phyloP scores from a whole-genome alignment of 2,113 vertebrate species.

The Thomomys bottae region DNA sequence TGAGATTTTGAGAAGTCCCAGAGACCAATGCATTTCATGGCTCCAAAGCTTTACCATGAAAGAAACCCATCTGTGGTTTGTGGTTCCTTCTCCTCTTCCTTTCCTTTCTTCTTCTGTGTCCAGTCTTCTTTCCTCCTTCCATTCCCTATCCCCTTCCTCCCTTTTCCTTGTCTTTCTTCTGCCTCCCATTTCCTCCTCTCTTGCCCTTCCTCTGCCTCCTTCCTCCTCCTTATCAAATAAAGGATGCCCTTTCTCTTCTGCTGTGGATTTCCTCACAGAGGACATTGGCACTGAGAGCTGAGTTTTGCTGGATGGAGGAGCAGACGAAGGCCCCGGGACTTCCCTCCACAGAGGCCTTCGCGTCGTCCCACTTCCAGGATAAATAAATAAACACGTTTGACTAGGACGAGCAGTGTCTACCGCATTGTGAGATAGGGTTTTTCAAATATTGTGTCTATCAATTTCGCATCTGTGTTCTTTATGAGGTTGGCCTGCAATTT shows the following conservation, averaged over 20 bases:
- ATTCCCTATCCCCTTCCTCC: fast-evolving
- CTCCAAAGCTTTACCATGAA: fast-evolving
- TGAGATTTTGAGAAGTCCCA: no score
- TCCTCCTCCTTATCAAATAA: no score
- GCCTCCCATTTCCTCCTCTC: fast-evolving
- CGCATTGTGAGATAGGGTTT: neutral
- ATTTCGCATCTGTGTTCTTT: neutral
- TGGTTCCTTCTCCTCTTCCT: no score
- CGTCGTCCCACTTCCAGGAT: neutral
- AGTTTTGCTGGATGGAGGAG: neutral
- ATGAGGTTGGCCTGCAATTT: neutral
- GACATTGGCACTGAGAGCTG: fast-evolving
- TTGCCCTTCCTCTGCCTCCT: fast-evolving
- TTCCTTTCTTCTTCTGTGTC: no score
- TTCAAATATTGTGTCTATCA: neutral
- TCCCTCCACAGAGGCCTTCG: fast-evolving
- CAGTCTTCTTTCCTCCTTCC: no score
- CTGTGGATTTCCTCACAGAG: neutral
- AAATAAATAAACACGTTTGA: neutral
- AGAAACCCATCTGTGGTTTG: no score
- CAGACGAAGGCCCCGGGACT: neutral
- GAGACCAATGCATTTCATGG: no score
- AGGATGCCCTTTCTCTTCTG: neutral
- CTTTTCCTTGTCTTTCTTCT: fast-evolving
- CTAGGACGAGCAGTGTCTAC: fast-evolving